Evolutionary conservation across 2,797 vertebrate genomes (phyloP), one percentile per base, ranked within the genome.

Genomic region (Sebastes hopkinsi): DNA sequence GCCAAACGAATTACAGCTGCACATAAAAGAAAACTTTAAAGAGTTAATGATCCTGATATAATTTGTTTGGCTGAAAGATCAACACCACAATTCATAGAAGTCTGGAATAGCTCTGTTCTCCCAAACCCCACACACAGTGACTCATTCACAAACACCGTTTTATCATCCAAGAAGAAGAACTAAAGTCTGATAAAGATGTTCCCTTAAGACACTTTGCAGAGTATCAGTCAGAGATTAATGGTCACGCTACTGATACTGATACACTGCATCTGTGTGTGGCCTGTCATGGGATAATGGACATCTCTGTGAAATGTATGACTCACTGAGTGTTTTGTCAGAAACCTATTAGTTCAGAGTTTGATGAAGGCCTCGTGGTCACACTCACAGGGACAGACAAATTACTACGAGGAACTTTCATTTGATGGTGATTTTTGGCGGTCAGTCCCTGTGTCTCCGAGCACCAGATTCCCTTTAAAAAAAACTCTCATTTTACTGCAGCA

Each of bases 61-160:
- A 70, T 73, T 50, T 54, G 27, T 73, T 71, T 73, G 67, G 62
- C 78, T 36, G 13, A 42, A 80, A 42, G n/a, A 67, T 56, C n/a
- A 60, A 23, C 58, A 29, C 20, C 54, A 29, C 74, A 77, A 23
- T 66, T 77, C 60, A 81, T 65, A 72, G 72, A 77, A 55, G 75
- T 61, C 61, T 69, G 65, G 54, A 46, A 69, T 30, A 83, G 62
- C 46, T 84, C 42, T 54, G 42, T 59, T 50, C 20, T 72, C 34
- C n/a, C 61, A 62, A 68, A 72, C 36, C 74, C 56, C 72, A 62
- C 30, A 80, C 29, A 80, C 29, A 32, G 50, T 70, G 87, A 87
- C 27, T 87, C 83, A 89, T 42, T 64, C 67, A 67, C 59, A 77
- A 54, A 72, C 61, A 46, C 54, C 38, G 42, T 18, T 69, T 77